phyloP scores from a whole-genome alignment of 2,113 vertebrate species.

The Misgurnus mizolepis region DNA sequence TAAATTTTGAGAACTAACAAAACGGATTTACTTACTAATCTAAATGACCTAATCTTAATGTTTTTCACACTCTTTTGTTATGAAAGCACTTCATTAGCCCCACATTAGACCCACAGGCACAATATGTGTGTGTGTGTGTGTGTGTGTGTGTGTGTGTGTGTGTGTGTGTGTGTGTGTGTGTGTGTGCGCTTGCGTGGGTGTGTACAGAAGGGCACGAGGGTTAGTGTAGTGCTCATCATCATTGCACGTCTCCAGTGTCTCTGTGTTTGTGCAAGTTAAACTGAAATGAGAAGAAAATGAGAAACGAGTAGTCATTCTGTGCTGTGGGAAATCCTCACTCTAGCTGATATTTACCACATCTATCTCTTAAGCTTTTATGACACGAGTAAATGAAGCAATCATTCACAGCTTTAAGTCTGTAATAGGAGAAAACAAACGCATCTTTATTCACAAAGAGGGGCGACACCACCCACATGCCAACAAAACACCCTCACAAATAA shows the following conservation, averaged over 20 bases:
- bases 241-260: background rate
- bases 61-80: background rate
- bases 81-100: background rate
- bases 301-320: background rate
- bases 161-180: background rate
- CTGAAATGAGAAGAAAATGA: background rate
- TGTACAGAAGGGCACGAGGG: background rate
- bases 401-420: background rate
- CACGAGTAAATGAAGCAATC: conserved; percentile 20
- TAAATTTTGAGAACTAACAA: background rate
- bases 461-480: background rate
- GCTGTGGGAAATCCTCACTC: background rate
- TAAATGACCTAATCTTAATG: background rate
- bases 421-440: background rate
- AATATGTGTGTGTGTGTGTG: no score
- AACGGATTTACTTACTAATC: no score
- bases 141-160: no score
- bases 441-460: background rate
- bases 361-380: background rate
- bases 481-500: background rate
- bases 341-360: background rate
- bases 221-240: background rate
- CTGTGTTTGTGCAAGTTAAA: background rate
- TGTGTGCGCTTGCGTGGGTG: background rate
- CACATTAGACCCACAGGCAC: background rate